These are phyloP conservation scores for Alviniconcha strummeri DNA, from an alignment of 2,888 invertebrate species.

Conservation along the genomic window DNA sequence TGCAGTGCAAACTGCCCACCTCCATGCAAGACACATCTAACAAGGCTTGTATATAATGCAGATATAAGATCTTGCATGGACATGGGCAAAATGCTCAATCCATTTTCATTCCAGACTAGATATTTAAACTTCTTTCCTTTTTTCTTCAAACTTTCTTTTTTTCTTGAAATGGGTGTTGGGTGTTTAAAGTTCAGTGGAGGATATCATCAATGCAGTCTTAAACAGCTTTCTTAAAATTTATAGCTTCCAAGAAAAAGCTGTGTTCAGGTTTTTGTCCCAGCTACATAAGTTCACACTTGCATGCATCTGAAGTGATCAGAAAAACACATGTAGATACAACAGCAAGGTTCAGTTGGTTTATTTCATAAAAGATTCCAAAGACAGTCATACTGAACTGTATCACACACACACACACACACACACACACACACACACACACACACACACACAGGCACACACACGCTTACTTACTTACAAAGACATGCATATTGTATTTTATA, in stretches of 20 bases:
- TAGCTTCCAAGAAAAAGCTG: too few relatives aligned
- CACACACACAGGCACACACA: slow-evolving; percentile 6
- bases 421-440: slow-evolving; percentile 26
- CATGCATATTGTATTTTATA: neutral
- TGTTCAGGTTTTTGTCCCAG: neutral
- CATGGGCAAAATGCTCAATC: neutral
- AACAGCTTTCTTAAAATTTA: neutral
- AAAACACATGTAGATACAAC: neutral
- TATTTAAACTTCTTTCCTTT: neutral
- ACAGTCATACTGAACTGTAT: too few relatives aligned
- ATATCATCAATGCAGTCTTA: neutral
- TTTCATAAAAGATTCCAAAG: too few relatives aligned
- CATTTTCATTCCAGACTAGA: neutral
- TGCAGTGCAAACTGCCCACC: neutral
- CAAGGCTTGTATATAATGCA: neutral
- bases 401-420: slow-evolving; percentile 5
- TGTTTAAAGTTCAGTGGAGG: neutral
- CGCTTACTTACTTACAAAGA: neutral
- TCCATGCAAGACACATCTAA: too few relatives aligned
- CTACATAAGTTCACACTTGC: neutral
- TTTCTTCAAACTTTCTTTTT: neutral
- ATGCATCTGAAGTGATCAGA: neutral
- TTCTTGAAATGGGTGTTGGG: neutral
- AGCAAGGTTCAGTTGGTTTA: too few relatives aligned
- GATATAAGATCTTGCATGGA: neutral